Evolutionary conservation across 2,888 invertebrate genomes (phyloP).

Genomic region (Electrophaes corylata): DNA sequence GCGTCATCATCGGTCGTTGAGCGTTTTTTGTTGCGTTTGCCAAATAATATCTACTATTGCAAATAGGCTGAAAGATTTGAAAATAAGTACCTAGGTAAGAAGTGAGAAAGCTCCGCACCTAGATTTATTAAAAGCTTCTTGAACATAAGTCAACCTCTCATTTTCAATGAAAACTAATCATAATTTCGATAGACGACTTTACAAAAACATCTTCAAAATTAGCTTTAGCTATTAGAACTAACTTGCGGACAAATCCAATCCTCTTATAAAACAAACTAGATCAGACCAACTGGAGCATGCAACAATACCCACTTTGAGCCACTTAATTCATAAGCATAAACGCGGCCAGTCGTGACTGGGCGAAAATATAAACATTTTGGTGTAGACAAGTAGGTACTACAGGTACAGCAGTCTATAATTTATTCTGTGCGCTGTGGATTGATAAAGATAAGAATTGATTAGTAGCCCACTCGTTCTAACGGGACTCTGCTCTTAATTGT

Average conservation of each 20-base stretch:
- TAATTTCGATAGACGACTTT: not conserved
- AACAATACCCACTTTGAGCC: conserved; percentile 38
- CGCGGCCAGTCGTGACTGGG: conserved; percentile 69
- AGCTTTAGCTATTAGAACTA: not conserved
- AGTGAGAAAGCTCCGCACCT: not conserved
- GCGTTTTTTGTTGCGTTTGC: too few relatives aligned
- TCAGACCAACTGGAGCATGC: conserved; percentile 26
- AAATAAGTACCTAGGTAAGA: not conserved
- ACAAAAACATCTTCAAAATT: not conserved
- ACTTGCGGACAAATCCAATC: conserved; percentile 8
- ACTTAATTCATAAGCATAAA: conserved; percentile 56
- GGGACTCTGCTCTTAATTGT: conserved; percentile 62
- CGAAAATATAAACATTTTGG: conserved; percentile 56
- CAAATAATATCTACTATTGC: too few relatives aligned
- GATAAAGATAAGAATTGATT: conserved; percentile 60
- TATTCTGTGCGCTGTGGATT: conserved; percentile 35
- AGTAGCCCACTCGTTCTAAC: conserved; percentile 55
- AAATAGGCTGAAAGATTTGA: too few relatives aligned
- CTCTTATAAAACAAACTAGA: conserved; percentile 21
- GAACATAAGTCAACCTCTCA: not conserved
- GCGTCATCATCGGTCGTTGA: too few relatives aligned
- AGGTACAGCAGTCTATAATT: conserved; percentile 18
- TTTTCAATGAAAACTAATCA: not conserved
- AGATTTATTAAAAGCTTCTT: not conserved
- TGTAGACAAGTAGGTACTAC: conserved; percentile 13